These are phyloP conservation scores for Chionomys nivalis DNA, from an alignment of 2,113 vertebrate genomes.

Conservation along the genomic window DNA sequence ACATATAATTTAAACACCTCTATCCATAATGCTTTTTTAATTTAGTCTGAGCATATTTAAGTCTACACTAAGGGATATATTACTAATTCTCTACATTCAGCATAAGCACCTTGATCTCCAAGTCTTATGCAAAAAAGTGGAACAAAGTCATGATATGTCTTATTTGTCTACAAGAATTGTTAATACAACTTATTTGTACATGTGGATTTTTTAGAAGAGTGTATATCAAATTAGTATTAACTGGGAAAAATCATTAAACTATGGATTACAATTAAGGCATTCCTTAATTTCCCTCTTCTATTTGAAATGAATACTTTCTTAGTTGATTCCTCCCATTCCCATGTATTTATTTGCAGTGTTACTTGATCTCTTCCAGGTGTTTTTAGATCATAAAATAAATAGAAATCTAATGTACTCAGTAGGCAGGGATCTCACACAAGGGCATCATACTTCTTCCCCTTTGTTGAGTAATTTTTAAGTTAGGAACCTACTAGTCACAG, in stretches of 20 bases:
- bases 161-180: not conserved
- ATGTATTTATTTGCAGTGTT: conserved; percentile 32
- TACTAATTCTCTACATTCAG: too few relatives aligned
- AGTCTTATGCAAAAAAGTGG: not conserved
- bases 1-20: too few relatives aligned
- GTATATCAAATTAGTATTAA: not conserved
- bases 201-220: not conserved
- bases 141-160: not conserved
- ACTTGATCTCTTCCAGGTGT: conserved; percentile 31
- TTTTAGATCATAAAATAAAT: conserved; percentile 62
- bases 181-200: not conserved
- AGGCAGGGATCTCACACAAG: conserved; percentile 52
- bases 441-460: not conserved
- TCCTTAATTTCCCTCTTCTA: not conserved
- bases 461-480: conserved; percentile 70
- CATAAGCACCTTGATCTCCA: too few relatives aligned
- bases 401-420: conserved; percentile 31
- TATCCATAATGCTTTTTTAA: too few relatives aligned
- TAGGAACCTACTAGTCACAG: conserved; percentile 54
- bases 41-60: too few relatives aligned
- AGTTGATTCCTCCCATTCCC: not conserved
- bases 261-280: not conserved
- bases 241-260: not conserved
- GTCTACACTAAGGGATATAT: too few relatives aligned
- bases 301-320: not conserved